Base-by-base conservation (phyloP, 2,888 invertebrate species). In the Campoplex nolae region DNA sequence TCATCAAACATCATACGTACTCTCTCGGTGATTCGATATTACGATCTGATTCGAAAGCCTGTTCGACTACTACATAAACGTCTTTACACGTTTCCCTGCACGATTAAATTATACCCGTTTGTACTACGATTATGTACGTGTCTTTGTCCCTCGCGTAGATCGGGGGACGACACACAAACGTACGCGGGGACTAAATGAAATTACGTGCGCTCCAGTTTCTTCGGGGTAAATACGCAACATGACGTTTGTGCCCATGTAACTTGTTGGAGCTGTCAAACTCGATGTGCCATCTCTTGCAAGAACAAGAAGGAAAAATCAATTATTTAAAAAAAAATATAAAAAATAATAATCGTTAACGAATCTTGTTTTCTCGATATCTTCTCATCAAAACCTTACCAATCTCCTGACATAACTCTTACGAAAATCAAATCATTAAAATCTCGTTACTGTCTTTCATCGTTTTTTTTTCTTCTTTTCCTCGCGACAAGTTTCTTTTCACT, bases 151-250 rank as follows among this genome's bases (percentile, higher is more conserved):
- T n/a, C 62, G 56, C 35, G 42, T 54, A n/a, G 28, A 74, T 54
- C 32, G 56, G 23, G 56, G 23, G 45, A 54, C 42, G 74, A 62
- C 58, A 62, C 75, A 71, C 28, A 54, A 77, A 42, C 51, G 56
- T 68, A 71, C 38, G 38, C 45, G 48, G 71, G 76, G 83, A 67
- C 83, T 86, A 87, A 87, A 87, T 86, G 88, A 86, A 82, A 88
- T 88, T 86, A 86, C 86, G 80, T 76, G 83, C 80, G 86, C 80
- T 86, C 83, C 76, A 86, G 76, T 87, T 85, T 85, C 71, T 75
- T 88, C 89, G 90, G 77, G 83, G 58, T 67, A 62, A 84, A 83
- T 78, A 73, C 51, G 51, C 65, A 42, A 62, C 13, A 48, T 67
- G 35, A 62, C 13, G 67, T 67, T 32, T 65, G 45, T 58, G 16